Evolutionary conservation across 2,113 vertebrate species (phyloP), one percentile per base, ranked within the genome.

Genomic region (Podilymbus podiceps): DNA sequence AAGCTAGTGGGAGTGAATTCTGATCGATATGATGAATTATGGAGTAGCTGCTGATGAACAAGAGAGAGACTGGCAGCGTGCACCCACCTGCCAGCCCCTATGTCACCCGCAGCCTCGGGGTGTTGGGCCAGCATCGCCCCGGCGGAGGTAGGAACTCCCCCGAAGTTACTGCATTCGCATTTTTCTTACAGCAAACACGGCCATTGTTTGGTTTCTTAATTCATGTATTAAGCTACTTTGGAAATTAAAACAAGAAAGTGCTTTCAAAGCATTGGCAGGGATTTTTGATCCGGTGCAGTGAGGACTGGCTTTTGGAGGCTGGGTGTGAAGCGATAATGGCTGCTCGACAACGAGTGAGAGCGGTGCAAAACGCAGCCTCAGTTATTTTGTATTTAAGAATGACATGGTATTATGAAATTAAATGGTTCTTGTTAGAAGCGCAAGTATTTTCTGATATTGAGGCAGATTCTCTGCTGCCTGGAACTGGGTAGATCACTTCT

Each of bases 41-140:
- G 7, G 4, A 8, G 21, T 3, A 2, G 5, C 7, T 0, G 1
- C 24, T 11, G 42, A 40, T 11, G 2, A 46, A 14, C 13, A n/a
- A 46, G 28, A 3, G 17, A 58, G 44, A n/a, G 17, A 11, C 15
- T 8, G 20, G 49, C 49, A 68, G 23, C 2, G 0, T 20, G 28
- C 7, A 5, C 52, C 46, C 38, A 9, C 44, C 55, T 42, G 7
- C 25, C 60, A 42, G 47, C 17, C 47, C 40, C 30, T 24, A 53
- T 47, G 20, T 38, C 31, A 28, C 50, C 18, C 3, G 21, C 15
- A 5, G 30, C 18, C 35, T 33, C 33, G 17, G 13, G 13, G 9
- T 9, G 8, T 58, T 4, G 46, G 50, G 13, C 27, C 62, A 71
- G 11, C 24, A 11, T 18, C 2, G 10, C 13, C 46, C n/a, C 9